These are phyloP conservation scores for Ganaspis sp. DNA, from an alignment of 1,140 invertebrate genomes.

Conservation along the genomic window DNA sequence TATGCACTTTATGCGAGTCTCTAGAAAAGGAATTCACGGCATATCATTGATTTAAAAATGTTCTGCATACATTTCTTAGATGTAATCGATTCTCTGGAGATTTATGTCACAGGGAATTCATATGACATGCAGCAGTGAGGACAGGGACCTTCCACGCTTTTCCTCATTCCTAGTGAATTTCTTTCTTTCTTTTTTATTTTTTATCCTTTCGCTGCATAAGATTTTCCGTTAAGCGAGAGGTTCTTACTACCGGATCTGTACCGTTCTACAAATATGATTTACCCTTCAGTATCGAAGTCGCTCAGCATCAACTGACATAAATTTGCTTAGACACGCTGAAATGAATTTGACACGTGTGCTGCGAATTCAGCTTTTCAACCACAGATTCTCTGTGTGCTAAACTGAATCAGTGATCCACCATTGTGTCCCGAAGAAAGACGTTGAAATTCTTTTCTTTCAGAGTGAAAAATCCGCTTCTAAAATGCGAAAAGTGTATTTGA, in stretches of 20 bases:
- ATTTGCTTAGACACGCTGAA: conserved; percentile 51
- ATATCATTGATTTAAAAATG: conserved; percentile 18
- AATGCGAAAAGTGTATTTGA: background rate
- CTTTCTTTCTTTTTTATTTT: background rate
- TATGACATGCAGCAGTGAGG: conserved; percentile 11
- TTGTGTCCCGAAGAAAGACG: background rate
- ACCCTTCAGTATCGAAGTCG: conserved; percentile 50
- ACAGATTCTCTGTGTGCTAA: background rate
- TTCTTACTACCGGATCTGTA: conserved; percentile 45
- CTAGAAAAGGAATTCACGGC: background rate
- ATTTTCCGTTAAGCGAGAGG: background rate
- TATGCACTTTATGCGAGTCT: background rate
- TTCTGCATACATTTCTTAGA: background rate
- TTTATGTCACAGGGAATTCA: conserved; percentile 2
- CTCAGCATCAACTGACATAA: conserved; percentile 43
- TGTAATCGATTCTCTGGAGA: background rate
- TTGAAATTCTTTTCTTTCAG: conserved; percentile 13
- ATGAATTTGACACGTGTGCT: conserved; percentile 49
- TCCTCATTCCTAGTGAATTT: background rate
- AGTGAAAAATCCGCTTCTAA: conserved; percentile 8
- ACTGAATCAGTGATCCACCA: background rate
- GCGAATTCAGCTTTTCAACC: background rate
- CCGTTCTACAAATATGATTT: conserved; percentile 55
- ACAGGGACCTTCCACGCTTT: background rate
- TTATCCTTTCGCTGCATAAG: background rate